Evolutionary conservation across 2,888 invertebrate genomes (phyloP), one percentile per base, ranked within the genome.

Genomic region (Nymphalis urticae): DNA sequence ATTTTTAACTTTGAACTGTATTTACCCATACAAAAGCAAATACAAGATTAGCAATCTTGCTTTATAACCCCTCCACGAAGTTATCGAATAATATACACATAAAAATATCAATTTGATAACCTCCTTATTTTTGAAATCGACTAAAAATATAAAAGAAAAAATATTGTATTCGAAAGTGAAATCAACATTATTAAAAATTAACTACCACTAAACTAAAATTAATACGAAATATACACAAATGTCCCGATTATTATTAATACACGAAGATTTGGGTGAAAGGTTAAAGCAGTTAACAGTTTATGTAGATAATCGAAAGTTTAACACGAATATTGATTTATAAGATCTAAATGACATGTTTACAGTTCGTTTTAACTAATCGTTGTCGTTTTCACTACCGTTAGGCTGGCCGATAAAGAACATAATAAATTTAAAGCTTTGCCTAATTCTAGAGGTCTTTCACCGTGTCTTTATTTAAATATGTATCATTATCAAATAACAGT

Each of bases 391-490:
- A 73, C 68, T 66, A 80, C 80, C 81, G 80, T 81, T 82, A 82
- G 62, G 66, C 54, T 73, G 71, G 75, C 72, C 70, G 73, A 76
- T 64, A 75, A 82, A 74, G 75, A 71, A 68, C 70, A 77, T 76
- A 78, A 85, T 86, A 88, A 86, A 88, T 87, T 84, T 69, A 62
- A 66, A 81, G 85, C 84, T 88, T 88, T 84, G 80, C 78, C 77
- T 85, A 81, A 83, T 85, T 84, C 85, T 80, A 69, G 77, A 82
- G 80, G 75, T 85, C 80, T 83, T 84, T 85, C 83, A 83, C 83
- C 72, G 68, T 76, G 66, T 77, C 75, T 70, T 63, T 62, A 67
- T 72, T 68, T 66, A 70, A 75, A 78, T 76, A 66, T 64, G 67
- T 75, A 77, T 66, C 58, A 24, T 64, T 54, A 58, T 65, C 53